These are phyloP conservation scores for Machaerirhynchus nigripectus DNA, from an alignment of 2,113 vertebrate species.

Conservation along the genomic window DNA sequence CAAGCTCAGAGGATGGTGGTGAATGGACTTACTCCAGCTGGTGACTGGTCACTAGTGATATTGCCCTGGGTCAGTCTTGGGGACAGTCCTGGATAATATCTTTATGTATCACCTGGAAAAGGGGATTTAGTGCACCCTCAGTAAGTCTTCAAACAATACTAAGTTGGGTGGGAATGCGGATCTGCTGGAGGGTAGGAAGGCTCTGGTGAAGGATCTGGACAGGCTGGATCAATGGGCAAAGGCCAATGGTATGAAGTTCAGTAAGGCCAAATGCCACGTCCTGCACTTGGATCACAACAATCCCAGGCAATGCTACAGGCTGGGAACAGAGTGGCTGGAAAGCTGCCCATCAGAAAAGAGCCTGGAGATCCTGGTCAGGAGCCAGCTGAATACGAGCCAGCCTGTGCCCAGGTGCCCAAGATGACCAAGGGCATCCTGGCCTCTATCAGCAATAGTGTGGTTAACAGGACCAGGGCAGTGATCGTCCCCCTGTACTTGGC, in stretches of 20 bases:
- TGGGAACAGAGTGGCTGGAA: not conserved
- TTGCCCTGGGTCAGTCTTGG: rapidly evolving
- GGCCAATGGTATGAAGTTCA: not conserved
- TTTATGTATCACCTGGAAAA: not conserved
- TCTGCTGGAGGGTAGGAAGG: not conserved
- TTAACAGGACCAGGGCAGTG: not conserved
- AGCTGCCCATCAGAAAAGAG: rapidly evolving
- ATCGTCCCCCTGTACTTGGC: rapidly evolving
- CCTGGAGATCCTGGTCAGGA: not conserved
- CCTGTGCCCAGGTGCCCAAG: not conserved
- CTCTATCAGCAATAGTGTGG: rapidly evolving
- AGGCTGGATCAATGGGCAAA: rapidly evolving
- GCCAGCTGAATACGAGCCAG: not conserved
- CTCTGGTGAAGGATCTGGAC: not conserved
- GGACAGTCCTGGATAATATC: not conserved
- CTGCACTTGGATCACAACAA: not conserved
- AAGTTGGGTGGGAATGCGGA: rapidly evolving
- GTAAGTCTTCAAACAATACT: not conserved
- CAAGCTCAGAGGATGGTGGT: no score
- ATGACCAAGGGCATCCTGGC: not conserved
- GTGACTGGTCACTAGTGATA: rapidly evolving
- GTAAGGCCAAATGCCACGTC: no score
- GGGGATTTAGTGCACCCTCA: not conserved
- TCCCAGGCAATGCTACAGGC: rapidly evolving
- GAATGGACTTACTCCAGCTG: not conserved